A percentile compares a stretch with the other conserved stretches of the same genome.
Conservation (phyloP, 2,888 invertebrate species). For the Aleiodes testaceus region DNA sequence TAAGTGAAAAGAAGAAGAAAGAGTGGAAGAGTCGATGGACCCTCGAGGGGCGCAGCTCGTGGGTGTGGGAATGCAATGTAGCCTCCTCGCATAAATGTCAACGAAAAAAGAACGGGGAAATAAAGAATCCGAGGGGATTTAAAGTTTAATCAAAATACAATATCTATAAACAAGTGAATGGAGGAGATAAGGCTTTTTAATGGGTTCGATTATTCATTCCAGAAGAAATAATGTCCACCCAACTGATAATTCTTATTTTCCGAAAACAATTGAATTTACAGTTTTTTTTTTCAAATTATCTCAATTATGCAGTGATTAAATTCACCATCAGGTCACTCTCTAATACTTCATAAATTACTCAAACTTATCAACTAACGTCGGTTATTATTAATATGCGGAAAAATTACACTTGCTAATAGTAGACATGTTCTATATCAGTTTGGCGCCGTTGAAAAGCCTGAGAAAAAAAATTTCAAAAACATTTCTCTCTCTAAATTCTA, state of each 20-base stretch:
- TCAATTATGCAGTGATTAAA: too few species aligned
- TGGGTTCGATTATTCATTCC: too few species aligned
- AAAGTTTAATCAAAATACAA: conserved; percentile 19
- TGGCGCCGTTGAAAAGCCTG: conserved; percentile 7
- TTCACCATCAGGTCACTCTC: neutral
- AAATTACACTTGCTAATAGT: conserved; percentile 31
- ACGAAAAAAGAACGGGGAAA: conserved; percentile 18
- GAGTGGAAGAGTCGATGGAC: conserved; percentile 5
- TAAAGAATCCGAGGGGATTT: too few species aligned
- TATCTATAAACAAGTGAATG: neutral
- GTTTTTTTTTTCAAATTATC: too few species aligned
- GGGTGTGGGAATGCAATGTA: conserved; percentile 42
- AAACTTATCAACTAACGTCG: conserved; percentile 11
- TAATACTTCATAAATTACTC: conserved; percentile 7
- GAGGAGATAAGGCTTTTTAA: too few species aligned
- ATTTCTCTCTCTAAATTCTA: neutral
- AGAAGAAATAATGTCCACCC: too few species aligned
- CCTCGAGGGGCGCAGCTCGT: conserved; percentile 32
- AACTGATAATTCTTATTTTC: too few species aligned
- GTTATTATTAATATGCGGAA: neutral
- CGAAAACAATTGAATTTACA: too few species aligned
- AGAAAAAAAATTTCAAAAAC: neutral
- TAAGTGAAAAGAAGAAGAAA: conserved; percentile 8
- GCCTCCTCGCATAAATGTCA: conserved; percentile 31
- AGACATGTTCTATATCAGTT: neutral